Percentiles rank a stretch among this genome's conserved stretches.
Evolutionary conservation across 2,888 invertebrate genomes (phyloP).

Genomic region (Argynnis bischoffii): DNA sequence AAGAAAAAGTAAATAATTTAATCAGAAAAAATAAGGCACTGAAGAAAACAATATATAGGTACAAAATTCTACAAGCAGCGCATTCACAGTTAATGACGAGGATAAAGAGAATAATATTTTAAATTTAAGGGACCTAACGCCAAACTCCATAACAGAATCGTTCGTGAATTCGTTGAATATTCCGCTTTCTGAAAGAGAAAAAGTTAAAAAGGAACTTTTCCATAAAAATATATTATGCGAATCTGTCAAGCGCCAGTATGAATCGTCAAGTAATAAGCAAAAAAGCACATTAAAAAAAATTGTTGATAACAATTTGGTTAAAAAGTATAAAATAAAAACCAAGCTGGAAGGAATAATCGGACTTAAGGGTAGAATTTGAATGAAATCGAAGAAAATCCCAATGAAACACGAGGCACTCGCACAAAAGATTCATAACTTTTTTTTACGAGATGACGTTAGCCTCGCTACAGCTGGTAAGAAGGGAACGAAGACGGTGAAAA

Average conservation of each 20-base stretch:
- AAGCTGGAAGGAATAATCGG: neutral
- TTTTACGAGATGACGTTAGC: too few relatives aligned
- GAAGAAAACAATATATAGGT: conserved; percentile 4
- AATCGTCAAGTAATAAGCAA: neutral
- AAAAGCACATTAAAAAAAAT: neutral
- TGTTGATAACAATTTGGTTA: neutral
- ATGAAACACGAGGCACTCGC: neutral
- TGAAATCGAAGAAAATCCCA: too few relatives aligned
- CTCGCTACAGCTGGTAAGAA: too few relatives aligned
- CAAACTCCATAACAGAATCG: neutral
- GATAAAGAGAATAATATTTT: neutral
- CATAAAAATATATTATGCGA: conserved; percentile 5
- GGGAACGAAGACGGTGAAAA: too few relatives aligned
- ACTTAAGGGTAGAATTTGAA: neutral
- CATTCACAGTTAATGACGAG: neutral
- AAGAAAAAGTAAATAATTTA: conserved; percentile 2
- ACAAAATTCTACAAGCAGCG: neutral
- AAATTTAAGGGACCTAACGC: neutral
- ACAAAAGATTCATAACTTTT: neutral
- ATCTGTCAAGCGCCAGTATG: neutral
- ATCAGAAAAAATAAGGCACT: conserved; percentile 4
- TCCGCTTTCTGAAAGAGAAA: neutral
- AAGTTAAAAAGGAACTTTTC: conserved; percentile 6
- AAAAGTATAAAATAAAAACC: neutral
- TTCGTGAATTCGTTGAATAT: conserved; percentile 1